These are phyloP conservation scores for Tetraodon nigroviridis DNA, from an alignment of 2,113 vertebrate genomes.

Conservation along the genomic window DNA sequence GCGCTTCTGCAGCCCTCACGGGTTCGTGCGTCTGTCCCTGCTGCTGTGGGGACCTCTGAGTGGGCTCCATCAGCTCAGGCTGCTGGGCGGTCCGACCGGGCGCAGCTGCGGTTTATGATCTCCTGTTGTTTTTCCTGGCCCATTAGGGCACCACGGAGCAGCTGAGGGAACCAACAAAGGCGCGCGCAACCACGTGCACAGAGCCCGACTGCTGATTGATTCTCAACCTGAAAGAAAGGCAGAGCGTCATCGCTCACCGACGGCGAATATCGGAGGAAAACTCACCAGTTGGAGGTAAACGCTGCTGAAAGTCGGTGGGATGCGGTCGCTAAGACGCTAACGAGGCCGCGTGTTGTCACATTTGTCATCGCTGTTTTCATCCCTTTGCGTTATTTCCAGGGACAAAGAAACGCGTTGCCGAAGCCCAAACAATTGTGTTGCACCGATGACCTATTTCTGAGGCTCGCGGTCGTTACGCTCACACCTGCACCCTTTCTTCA, in stretches of 20 bases:
- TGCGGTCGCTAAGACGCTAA: too few relatives aligned
- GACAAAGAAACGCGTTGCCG: too few relatives aligned
- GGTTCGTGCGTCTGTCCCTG: conserved; percentile 4
- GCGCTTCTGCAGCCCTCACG: conserved; percentile 27
- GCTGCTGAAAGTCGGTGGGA: too few relatives aligned
- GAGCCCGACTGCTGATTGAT: conserved; percentile 5
- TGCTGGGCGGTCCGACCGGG: conserved; percentile 41
- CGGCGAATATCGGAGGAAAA: too few relatives aligned
- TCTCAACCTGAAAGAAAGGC: conserved; percentile 8
- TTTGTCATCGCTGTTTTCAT: too few relatives aligned
- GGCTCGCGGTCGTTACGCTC: conserved; percentile 21
- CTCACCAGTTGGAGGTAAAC: too few relatives aligned
- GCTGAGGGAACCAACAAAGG: conserved; percentile 52
- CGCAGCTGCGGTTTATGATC: conserved; percentile 67
- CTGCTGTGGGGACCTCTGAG: conserved; percentile 25
- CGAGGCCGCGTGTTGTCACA: too few relatives aligned
- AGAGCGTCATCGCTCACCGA: neutral
- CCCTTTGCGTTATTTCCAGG: too few relatives aligned
- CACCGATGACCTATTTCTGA: conserved; percentile 10
- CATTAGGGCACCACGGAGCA: conserved; percentile 52
- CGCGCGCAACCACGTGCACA: conserved; percentile 6
- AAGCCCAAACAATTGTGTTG: too few relatives aligned
- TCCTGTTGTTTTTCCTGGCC: conserved; percentile 58
- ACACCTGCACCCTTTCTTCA: conserved; percentile 21
- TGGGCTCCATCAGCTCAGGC: conserved; percentile 10